A percentile compares a stretch with the other conserved stretches of the same genome.
These are phyloP conservation scores for Dermatophagoides farinae DNA, from an alignment of 1,140 invertebrate genomes.

Conservation along the genomic window DNA sequence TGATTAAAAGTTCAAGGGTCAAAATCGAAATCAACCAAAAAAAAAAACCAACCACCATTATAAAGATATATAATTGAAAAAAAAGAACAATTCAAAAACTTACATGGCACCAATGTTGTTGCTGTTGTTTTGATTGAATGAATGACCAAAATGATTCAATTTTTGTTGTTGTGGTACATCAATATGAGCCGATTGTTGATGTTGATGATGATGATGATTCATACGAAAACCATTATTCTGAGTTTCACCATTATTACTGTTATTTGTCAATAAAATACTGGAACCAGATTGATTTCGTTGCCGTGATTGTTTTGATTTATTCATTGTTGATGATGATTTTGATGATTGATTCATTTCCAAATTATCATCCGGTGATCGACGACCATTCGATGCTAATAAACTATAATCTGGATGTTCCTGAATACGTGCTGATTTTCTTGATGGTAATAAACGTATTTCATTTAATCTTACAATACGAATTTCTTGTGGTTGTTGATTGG, in stretches of 20 bases:
- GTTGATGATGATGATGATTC: too few species aligned
- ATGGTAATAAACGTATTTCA: constrained; percentile 76
- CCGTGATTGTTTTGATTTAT: too few species aligned
- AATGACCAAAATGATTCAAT: not conserved
- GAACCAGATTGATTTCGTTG: too few species aligned
- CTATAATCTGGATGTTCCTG: constrained; percentile 90
- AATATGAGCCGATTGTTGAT: constrained; percentile 6
- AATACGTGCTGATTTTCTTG: constrained; percentile 73
- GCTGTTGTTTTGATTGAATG: too few species aligned
- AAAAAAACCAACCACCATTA: not conserved
- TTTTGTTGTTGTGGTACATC: constrained; percentile 17
- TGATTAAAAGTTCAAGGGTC: not conserved
- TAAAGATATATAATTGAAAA: not conserved
- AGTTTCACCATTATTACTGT: too few species aligned
- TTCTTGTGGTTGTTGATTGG: not conserved
- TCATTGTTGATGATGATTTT: not conserved
- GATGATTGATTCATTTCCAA: not conserved
- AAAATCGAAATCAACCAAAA: not conserved
- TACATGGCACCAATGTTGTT: too few species aligned
- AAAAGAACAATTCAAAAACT: too few species aligned
- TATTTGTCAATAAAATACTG: too few species aligned
- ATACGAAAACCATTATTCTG: too few species aligned
- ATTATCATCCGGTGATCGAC: constrained; percentile 12
- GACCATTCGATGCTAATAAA: constrained; percentile 34
- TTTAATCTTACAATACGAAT: constrained; percentile 39